Evolutionary conservation across 2,113 vertebrate genomes (phyloP).

Genomic region (Ginglymostoma cirratum): DNA sequence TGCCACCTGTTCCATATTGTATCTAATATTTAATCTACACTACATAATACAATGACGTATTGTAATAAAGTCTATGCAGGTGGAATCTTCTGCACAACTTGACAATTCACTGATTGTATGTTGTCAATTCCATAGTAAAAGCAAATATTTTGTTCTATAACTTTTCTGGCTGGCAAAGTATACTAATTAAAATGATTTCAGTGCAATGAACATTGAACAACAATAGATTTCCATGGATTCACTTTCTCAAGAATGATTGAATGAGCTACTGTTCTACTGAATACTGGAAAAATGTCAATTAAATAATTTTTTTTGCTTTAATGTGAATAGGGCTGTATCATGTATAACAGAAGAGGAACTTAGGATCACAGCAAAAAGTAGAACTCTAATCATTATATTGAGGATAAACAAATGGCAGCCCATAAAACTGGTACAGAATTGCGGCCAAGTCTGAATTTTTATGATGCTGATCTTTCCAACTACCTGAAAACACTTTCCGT

Average conservation of each 20-base stretch:
- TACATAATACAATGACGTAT: not conserved
- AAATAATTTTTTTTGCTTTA: not conserved
- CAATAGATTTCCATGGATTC: not conserved
- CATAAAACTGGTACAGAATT: not conserved
- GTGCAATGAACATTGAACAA: not conserved
- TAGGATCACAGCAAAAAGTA: not conserved
- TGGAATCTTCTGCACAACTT: not conserved
- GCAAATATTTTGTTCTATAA: slow-evolving; percentile 1
- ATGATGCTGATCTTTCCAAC: not conserved
- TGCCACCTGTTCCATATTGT: not conserved
- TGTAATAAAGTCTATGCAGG: not conserved
- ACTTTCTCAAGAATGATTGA: not conserved
- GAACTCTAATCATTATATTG: not conserved
- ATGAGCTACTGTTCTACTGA: not conserved
- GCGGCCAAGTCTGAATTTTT: not conserved
- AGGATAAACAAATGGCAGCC: not conserved
- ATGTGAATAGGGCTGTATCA: not conserved
- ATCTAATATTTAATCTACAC: not conserved
- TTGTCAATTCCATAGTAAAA: not conserved
- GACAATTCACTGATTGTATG: not conserved
- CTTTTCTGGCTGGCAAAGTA: not conserved
- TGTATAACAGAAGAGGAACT: not conserved
- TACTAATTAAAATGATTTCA: not conserved
- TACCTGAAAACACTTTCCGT: not conserved
- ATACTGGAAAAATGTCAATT: not conserved